Percentiles rank a stretch among this genome's conserved stretches.
Evolutionary conservation across 2,113 vertebrate species (phyloP).

Genomic region (Taurulus bubalis): DNA sequence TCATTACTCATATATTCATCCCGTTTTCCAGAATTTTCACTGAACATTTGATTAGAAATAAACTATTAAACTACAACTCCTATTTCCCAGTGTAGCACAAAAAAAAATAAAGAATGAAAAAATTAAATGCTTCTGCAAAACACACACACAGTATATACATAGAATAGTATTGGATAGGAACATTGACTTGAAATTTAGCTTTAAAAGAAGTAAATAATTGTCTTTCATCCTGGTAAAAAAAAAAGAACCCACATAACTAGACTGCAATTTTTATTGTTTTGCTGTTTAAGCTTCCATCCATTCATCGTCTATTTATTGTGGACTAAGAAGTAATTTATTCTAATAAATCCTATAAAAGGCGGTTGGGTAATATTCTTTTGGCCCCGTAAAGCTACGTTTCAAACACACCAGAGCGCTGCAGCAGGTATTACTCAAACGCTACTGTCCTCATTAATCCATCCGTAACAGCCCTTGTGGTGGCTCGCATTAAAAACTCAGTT

Average conservation of each 20-base stretch:
- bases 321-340: not conserved
- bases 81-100: too few species aligned
- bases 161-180: not conserved
- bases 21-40: not conserved
- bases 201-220: not conserved
- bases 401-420: constrained; percentile 14
- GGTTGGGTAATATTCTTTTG: not conserved
- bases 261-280: not conserved
- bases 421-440: constrained; percentile 28
- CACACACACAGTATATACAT: not conserved
- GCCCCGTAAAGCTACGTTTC: not conserved
- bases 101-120: not conserved
- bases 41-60: not conserved
- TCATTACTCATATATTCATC: not conserved
- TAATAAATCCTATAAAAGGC: not conserved
- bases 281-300: not conserved
- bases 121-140: not conserved
- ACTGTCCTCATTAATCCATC: constrained; percentile 23
- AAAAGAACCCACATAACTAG: not conserved
- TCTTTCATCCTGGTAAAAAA: not conserved
- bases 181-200: too few species aligned
- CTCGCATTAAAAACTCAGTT: constrained; percentile 16
- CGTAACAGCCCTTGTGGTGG: constrained; percentile 9
- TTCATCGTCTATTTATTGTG: not conserved
- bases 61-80: not conserved